These are phyloP conservation scores for Hofmannophila pseudospretella DNA, from an alignment of 2,888 invertebrate genomes.

Conservation along the genomic window DNA sequence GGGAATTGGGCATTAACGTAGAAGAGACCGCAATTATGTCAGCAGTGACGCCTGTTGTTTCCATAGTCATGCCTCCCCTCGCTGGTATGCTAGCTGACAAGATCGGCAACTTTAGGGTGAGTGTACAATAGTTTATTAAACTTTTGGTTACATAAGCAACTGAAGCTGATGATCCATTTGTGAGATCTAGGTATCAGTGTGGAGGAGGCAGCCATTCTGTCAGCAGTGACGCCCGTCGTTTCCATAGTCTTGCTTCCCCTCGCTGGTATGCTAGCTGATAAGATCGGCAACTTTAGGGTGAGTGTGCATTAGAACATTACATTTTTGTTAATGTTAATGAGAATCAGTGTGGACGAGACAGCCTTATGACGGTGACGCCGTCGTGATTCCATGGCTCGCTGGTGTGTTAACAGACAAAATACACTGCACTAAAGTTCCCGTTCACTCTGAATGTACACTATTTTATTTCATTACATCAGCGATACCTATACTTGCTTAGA, in stretches of 20 bases:
- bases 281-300: constrained; percentile 89
- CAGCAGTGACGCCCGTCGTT: constrained; percentile 85
- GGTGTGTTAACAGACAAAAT: too few species aligned
- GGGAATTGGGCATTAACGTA: constrained; percentile 86
- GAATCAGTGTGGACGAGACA: too few species aligned
- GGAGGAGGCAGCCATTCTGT: constrained; percentile 89
- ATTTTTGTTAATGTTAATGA: too few species aligned
- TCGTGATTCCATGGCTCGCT: too few species aligned
- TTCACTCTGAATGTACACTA: too few species aligned
- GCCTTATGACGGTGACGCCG: too few species aligned
- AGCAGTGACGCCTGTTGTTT: constrained; percentile 85
- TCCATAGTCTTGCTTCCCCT: constrained; percentile 88
- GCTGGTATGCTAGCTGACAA: constrained; percentile 87
- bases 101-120: constrained; percentile 88
- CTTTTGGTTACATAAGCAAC: constrained; percentile 74
- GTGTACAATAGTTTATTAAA: constrained; percentile 14
- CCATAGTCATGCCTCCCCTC: constrained; percentile 87
- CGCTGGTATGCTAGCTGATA: constrained; percentile 86
- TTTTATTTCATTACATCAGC: too few species aligned
- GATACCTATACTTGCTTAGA: too few species aligned
- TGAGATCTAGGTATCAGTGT: constrained; percentile 87
- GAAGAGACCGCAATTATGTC: constrained; percentile 90
- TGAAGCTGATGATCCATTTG: constrained; percentile 89
- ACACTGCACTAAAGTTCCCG: too few species aligned
- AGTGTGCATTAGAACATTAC: constrained; percentile 20